These are phyloP conservation scores for Choloepus hoffmanni DNA, from an alignment of 2,113 vertebrate genomes.

Conservation along the genomic window DNA sequence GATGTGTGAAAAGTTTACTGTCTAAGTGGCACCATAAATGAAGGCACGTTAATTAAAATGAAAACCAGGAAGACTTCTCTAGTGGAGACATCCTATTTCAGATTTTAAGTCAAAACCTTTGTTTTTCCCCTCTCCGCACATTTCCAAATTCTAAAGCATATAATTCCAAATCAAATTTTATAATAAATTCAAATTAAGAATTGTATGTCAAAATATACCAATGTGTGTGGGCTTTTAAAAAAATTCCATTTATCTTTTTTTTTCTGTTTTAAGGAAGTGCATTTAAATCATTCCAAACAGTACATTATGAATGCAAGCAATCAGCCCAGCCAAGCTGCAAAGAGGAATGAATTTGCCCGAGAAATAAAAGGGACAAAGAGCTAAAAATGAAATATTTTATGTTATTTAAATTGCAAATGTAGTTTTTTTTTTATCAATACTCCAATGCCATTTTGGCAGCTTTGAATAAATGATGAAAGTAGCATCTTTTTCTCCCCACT, in stretches of 20 bases:
- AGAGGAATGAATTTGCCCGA: slow-evolving; percentile 48
- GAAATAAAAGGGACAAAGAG: slow-evolving; percentile 48
- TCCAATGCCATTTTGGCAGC: slow-evolving; percentile 53
- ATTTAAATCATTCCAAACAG: slow-evolving; percentile 74
- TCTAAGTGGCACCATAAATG: slow-evolving; percentile 67
- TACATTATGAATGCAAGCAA: background rate
- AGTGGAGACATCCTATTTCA: slow-evolving; percentile 10
- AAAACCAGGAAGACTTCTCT: slow-evolving; percentile 59
- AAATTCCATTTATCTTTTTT: slow-evolving; percentile 27
- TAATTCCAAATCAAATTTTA: slow-evolving; percentile 64
- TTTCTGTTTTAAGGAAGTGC: background rate
- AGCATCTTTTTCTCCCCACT: background rate
- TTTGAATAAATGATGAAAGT: slow-evolving; percentile 67
- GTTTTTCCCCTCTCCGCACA: background rate
- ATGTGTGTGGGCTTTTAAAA: background rate
- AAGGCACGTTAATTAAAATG: slow-evolving; percentile 74
- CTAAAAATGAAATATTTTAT: slow-evolving; percentile 61
- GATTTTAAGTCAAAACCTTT: slow-evolving; percentile 25
- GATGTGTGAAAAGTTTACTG: slow-evolving; percentile 59
- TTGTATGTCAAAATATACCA: slow-evolving; percentile 53
- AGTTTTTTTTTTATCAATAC: slow-evolving; percentile 58
- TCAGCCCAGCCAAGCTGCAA: background rate
- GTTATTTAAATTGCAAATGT: slow-evolving; percentile 75
- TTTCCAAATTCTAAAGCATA: slow-evolving; percentile 56
- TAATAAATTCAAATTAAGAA: slow-evolving; percentile 51